Conservation (phyloP, 2,797 vertebrate species). For the Xenentodon cancila region DNA sequence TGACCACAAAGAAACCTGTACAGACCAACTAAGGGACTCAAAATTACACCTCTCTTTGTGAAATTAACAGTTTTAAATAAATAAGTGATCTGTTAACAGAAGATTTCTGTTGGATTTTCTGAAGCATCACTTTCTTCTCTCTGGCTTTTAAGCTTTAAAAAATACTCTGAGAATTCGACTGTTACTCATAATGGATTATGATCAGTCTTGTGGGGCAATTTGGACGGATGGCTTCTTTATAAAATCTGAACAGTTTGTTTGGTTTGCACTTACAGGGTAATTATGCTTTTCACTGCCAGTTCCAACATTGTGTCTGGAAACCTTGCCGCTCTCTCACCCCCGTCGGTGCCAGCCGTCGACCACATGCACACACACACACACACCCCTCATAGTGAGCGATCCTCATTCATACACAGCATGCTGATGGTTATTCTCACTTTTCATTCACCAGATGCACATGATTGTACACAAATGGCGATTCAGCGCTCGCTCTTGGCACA, state of each 20-base stretch:
- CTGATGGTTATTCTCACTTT: conserved; percentile 47
- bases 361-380: conserved; percentile 20
- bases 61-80: too few species aligned
- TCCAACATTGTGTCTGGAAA: conserved; percentile 34
- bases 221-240: not conserved
- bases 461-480: conserved; percentile 8
- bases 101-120: too few species aligned
- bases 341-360: conserved; percentile 47
- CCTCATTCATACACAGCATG: conserved; percentile 10
- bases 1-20: too few species aligned
- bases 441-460: conserved; percentile 30
- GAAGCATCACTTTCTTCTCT: too few species aligned
- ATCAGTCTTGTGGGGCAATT: not conserved
- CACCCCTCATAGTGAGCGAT: not conserved
- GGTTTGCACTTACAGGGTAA: conserved; percentile 46
- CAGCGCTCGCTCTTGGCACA: conserved; percentile 21
- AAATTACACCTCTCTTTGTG: too few species aligned
- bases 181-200: too few species aligned
- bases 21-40: too few species aligned
- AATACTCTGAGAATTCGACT: not conserved
- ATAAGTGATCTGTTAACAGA: too few species aligned
- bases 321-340: conserved; percentile 36
- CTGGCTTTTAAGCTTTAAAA: too few species aligned
- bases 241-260: conserved; percentile 52
- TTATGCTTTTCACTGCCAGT: conserved; percentile 33